A percentile compares a stretch with the other conserved stretches of the same genome.
These are phyloP conservation scores for Acanthisitta chloris DNA, from an alignment of 2,113 vertebrate species.

Conservation along the genomic window DNA sequence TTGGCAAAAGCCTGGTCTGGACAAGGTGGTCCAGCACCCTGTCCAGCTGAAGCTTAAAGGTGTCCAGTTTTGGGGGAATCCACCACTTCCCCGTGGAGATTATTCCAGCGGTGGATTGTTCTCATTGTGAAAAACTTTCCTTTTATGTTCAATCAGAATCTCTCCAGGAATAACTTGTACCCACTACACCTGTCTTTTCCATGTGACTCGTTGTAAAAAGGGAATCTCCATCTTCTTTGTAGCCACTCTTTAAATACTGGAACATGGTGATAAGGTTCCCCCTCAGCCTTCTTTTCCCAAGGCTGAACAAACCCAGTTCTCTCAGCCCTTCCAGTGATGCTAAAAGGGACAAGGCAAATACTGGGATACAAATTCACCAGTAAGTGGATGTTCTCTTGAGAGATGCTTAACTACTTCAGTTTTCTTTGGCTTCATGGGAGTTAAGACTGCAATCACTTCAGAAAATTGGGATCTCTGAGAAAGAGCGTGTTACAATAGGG, in stretches of 20 bases:
- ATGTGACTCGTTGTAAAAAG: neutral
- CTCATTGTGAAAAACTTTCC: neutral
- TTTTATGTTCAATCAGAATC: neutral
- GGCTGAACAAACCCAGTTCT: neutral
- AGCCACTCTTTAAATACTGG: neutral
- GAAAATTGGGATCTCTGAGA: constrained; percentile 1
- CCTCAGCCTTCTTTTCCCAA: neutral
- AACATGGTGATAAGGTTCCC: neutral
- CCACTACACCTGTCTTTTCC: neutral
- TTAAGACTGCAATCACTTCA: neutral
- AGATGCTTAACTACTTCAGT: neutral
- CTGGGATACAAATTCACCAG: neutral
- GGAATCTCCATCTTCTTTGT: neutral
- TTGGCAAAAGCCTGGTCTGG: neutral
- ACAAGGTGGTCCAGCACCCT: neutral
- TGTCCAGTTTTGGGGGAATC: neutral
- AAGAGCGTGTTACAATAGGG: neutral
- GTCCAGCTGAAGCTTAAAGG: neutral
- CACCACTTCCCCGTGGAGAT: neutral
- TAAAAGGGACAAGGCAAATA: neutral
- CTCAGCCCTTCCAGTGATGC: neutral
- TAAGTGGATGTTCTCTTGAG: neutral
- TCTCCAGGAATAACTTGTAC: neutral
- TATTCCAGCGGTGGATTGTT: neutral
- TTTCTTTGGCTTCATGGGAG: neutral